A percentile compares a stretch with the other conserved stretches of the same genome.
Evolutionary conservation across 2,113 vertebrate species (phyloP).

Genomic region (Cochlearius cochlearius): DNA sequence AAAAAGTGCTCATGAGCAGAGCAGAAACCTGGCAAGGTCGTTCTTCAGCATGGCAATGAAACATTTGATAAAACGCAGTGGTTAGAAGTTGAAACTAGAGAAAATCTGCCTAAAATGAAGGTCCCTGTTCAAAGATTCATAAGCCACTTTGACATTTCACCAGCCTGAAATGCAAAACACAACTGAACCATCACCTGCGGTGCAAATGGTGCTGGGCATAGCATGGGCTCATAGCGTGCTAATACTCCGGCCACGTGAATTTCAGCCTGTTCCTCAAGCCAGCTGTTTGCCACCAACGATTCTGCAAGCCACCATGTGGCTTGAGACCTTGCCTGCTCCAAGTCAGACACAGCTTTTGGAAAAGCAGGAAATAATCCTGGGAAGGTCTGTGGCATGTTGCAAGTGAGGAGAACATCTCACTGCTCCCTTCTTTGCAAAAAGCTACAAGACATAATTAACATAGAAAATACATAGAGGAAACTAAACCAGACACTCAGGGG

Average conservation of each 20-base stretch:
- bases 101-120: neutral
- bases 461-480: neutral
- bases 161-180: neutral
- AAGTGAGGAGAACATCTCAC: neutral
- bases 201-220: neutral
- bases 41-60: neutral
- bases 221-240: accelerated
- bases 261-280: neutral
- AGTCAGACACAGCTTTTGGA: neutral
- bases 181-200: neutral
- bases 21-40: neutral
- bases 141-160: neutral
- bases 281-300: neutral
- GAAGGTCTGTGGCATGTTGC: neutral
- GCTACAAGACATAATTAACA: neutral
- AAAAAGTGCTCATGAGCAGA: neutral
- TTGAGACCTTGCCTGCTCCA: neutral
- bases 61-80: neutral
- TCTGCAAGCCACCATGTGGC: neutral
- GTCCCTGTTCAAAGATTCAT: neutral
- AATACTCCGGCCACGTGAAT: neutral
- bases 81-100: neutral
- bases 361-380: neutral
- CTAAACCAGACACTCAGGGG: conserved; percentile 2
- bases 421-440: neutral